Conservation (phyloP, 1,140 invertebrate genomes). For the Drosophila tropicalis region DNA sequence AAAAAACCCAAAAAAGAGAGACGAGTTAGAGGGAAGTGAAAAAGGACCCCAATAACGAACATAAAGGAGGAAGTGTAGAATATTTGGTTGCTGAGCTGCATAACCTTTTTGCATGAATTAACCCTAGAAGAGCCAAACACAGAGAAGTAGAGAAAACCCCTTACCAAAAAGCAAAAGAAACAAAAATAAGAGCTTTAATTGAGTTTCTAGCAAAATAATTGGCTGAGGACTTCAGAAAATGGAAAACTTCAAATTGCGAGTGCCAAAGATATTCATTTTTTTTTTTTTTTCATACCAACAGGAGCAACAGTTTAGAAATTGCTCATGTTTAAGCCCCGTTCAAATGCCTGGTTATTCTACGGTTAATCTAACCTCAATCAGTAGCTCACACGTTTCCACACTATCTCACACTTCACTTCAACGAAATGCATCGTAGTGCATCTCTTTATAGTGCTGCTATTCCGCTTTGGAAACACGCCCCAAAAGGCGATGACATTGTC, state of each 20-base stretch:
- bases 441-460: neutral
- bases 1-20: conserved; percentile 49
- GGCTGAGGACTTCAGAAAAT: neutral
- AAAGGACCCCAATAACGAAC: conserved; percentile 31
- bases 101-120: conserved; percentile 69
- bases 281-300: no score
- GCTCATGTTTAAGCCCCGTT: no score
- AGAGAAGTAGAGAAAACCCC: neutral
- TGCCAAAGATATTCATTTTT: no score
- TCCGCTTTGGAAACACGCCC: conserved; percentile 10
- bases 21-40: neutral
- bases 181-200: conserved; percentile 1
- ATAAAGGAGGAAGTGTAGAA: conserved; percentile 34
- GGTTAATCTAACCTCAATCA: conserved; percentile 61
- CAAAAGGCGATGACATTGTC: conserved; percentile 8
- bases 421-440: neutral
- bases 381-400: conserved; percentile 45
- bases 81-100: conserved; percentile 39
- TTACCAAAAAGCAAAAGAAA: no score
- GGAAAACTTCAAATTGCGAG: neutral
- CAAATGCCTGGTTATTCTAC: conserved; percentile 13
- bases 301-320: no score
- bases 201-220: neutral
- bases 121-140: conserved; percentile 49
- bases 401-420: conserved; percentile 30